Evolutionary conservation across 2,888 invertebrate species (phyloP).

Genomic region (Xanthia icteritia): DNA sequence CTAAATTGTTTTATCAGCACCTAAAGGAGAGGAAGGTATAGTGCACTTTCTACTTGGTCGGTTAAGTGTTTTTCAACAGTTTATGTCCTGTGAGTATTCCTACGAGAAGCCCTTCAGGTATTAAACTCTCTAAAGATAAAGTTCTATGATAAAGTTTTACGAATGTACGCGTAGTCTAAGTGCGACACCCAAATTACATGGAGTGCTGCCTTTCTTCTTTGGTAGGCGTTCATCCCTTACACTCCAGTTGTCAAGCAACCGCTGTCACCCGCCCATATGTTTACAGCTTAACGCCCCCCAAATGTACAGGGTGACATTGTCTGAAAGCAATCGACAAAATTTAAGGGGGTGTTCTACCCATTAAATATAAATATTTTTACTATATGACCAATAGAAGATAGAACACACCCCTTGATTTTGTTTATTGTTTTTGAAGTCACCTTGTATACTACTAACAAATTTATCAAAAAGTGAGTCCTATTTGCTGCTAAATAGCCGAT

Average conservation of each 20-base stretch:
- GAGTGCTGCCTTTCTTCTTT: too few species aligned
- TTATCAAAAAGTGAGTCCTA: not conserved
- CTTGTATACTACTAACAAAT: not conserved
- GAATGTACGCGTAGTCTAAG: too few species aligned
- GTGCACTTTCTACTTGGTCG: too few species aligned
- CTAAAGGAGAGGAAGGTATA: too few species aligned
- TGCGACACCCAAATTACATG: too few species aligned
- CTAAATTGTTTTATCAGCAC: not conserved
- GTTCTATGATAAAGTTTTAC: too few species aligned
- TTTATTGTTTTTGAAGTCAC: too few species aligned
- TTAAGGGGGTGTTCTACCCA: too few species aligned
- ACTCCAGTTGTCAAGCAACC: not conserved
- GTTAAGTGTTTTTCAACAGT: not conserved
- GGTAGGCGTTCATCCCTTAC: not conserved
- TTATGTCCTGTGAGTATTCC: not conserved
- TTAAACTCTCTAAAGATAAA: not conserved
- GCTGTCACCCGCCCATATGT: not conserved
- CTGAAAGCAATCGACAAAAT: too few species aligned
- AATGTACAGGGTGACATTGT: not conserved
- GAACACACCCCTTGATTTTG: too few species aligned
- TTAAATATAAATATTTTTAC: too few species aligned
- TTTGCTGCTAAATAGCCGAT: slow-evolving; percentile 2
- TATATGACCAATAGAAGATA: too few species aligned
- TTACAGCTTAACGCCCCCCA: not conserved
- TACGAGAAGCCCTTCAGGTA: not conserved